These are phyloP conservation scores for Microtus pennsylvanicus DNA, from an alignment of 2,113 vertebrate species.

Conservation along the genomic window DNA sequence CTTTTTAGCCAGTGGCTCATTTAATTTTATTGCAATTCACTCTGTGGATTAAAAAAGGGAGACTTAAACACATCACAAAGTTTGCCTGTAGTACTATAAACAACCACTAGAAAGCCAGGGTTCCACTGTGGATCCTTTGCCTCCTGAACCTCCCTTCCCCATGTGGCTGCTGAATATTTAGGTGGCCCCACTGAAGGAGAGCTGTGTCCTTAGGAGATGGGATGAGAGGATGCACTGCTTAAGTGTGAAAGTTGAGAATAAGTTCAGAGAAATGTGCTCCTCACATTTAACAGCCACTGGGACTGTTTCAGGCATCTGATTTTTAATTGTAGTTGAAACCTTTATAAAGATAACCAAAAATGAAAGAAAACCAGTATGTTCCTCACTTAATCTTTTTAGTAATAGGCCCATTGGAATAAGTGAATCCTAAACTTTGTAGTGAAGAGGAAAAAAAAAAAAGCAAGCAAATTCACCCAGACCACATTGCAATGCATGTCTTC, in stretches of 20 bases:
- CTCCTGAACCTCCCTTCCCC: not conserved
- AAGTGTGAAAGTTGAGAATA: not conserved
- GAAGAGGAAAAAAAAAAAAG: not conserved
- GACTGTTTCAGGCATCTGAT: not conserved
- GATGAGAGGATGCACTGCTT: accelerated
- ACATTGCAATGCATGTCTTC: not conserved
- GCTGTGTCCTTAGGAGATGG: not conserved
- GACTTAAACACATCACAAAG: not conserved
- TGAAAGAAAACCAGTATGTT: not conserved
- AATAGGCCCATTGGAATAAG: not conserved
- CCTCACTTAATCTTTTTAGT: not conserved
- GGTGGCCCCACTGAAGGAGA: not conserved
- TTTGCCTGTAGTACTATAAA: not conserved
- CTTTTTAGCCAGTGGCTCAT: not conserved
- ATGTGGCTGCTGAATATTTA: not conserved
- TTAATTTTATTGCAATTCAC: not conserved
- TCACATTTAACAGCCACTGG: not conserved
- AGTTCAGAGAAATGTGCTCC: not conserved
- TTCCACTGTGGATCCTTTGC: not conserved
- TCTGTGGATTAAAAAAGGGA: not conserved
- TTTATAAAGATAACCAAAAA: not conserved
- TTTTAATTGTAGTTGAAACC: not conserved
- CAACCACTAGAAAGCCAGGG: accelerated
- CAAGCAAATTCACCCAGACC: not conserved
- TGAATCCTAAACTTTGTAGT: not conserved